phyloP scores from a whole-genome alignment of 2,888 invertebrate genomes.

The Leucophenga maculata region DNA sequence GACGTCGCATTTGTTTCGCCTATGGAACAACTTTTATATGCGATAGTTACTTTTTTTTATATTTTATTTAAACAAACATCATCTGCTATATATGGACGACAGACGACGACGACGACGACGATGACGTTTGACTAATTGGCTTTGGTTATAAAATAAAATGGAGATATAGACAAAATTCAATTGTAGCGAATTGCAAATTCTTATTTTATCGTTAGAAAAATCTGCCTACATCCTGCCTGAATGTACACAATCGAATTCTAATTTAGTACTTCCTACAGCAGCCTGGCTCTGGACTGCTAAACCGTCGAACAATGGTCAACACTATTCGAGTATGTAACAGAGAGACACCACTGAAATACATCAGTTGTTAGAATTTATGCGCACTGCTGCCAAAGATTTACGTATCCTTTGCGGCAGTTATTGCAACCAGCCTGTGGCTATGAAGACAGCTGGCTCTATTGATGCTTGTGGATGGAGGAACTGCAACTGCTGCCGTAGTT shows the following conservation, averaged over 20 bases:
- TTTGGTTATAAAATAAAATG: neutral
- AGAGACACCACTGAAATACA: constrained; percentile 29
- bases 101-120: too few species aligned
- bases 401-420: constrained; percentile 60
- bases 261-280: constrained; percentile 15
- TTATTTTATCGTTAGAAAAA: neutral
- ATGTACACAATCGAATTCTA: neutral
- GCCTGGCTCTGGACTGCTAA: too few species aligned
- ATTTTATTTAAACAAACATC: neutral
- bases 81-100: neutral
- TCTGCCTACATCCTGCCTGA: neutral
- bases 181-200: constrained; percentile 1
- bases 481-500: neutral
- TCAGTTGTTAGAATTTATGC: constrained; percentile 66
- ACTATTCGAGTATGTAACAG: too few species aligned
- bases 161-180: neutral
- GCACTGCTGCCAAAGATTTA: constrained; percentile 65
- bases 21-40: neutral
- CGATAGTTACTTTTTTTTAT: constrained; percentile 5
- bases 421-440: neutral
- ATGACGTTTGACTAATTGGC: constrained; percentile 18
- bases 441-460: neutral
- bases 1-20: neutral
- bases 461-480: neutral
- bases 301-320: constrained; percentile 8